phyloP scores from a whole-genome alignment of 2,797 vertebrate genomes.

The Saxicola maurus region DNA sequence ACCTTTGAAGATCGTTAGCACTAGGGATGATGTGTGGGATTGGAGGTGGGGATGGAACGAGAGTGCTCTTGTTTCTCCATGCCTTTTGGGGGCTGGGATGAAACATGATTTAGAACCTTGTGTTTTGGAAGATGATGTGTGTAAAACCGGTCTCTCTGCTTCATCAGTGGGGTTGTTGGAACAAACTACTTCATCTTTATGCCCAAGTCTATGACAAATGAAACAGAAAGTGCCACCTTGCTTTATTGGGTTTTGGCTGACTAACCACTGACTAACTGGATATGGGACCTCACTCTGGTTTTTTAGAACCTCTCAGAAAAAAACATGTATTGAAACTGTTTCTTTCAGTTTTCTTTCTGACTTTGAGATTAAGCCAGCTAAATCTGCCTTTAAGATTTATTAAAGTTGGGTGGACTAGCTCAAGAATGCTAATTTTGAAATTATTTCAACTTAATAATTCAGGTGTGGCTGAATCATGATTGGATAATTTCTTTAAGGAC shows the following conservation, averaged over 20 bases:
- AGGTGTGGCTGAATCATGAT: neutral
- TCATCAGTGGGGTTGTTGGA: neutral
- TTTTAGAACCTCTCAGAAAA: neutral
- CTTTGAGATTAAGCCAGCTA: neutral
- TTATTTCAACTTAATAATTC: neutral
- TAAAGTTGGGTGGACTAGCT: neutral
- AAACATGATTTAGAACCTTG: neutral
- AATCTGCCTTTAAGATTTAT: neutral
- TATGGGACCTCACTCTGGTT: neutral
- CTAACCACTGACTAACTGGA: neutral
- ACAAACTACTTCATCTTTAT: neutral
- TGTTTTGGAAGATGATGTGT: neutral
- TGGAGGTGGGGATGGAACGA: constrained; percentile 32
- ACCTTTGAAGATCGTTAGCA: constrained; percentile 43
- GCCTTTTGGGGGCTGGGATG: constrained; percentile 36
- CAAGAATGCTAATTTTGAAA: neutral
- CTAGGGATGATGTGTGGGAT: constrained; percentile 7
- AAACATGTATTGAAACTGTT: neutral
- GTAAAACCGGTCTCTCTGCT: constrained; percentile 28
- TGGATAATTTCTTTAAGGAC: neutral
- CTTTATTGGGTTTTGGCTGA: neutral
- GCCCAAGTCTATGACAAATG: neutral
- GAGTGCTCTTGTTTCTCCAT: constrained; percentile 2
- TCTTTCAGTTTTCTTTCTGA: neutral
- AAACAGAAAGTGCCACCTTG: neutral